Evolutionary conservation across 1,140 invertebrate species (phyloP).

Genomic region (Babylonia areolata): DNA sequence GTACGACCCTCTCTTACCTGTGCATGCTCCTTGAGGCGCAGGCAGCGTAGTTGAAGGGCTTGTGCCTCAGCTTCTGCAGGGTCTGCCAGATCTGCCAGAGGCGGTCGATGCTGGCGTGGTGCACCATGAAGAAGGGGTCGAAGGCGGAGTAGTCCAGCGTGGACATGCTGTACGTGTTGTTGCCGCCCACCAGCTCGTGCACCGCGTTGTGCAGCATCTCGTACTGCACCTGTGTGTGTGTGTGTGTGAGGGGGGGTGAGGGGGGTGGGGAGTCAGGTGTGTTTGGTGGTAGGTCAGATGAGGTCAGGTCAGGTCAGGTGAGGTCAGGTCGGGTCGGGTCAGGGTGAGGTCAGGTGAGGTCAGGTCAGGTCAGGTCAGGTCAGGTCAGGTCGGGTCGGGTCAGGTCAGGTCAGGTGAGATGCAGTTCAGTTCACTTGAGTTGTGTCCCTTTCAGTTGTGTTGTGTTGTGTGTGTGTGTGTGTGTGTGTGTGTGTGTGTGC

Average conservation of each 20-base stretch:
- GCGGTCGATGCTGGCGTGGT: conserved; percentile 41
- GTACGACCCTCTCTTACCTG: conserved; percentile 23
- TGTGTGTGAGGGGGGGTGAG: no score
- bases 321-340: no score
- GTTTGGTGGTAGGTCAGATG: conserved; percentile 9
- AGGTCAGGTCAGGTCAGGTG: no score
- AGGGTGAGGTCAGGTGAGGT: no score
- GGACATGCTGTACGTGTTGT: conserved; percentile 34
- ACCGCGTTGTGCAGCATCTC: conserved; percentile 55
- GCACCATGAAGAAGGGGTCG: conserved; percentile 53
- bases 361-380: no score
- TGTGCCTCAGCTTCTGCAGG: conserved; percentile 45
- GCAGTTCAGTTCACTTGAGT: no score
- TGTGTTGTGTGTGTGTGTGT: no score
- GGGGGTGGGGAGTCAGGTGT: conserved; percentile 26
- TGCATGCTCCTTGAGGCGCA: conserved; percentile 38
- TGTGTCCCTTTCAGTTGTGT: no score
- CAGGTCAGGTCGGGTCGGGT: no score
- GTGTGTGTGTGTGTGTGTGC: no score
- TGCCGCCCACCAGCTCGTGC: conserved; percentile 44
- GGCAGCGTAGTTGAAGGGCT: conserved; percentile 46
- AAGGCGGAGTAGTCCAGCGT: conserved; percentile 54
- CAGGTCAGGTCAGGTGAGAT: no score
- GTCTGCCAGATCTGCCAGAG: conserved; percentile 50
- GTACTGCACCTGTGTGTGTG: conserved; percentile 45